phyloP scores from a whole-genome alignment of 1,140 invertebrate species.

The Drosophila parabipectinata region DNA sequence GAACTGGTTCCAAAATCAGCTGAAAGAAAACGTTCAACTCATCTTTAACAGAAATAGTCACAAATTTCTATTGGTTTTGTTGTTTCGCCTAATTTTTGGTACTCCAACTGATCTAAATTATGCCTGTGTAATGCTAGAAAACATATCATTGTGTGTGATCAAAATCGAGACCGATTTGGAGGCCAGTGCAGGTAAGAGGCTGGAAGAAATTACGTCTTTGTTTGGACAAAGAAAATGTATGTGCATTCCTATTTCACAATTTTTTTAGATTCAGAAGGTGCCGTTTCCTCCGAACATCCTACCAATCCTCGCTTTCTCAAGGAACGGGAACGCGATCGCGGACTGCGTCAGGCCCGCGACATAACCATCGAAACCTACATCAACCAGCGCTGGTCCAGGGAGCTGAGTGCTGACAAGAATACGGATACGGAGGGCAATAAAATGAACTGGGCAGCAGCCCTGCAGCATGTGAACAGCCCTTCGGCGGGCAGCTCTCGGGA shows the following conservation, averaged over 20 bases:
- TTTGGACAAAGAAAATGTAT: slow-evolving; percentile 29
- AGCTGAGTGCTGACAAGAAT: slow-evolving; percentile 20
- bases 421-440: slow-evolving; percentile 14
- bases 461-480: slow-evolving; percentile 68
- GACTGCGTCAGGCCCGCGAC: slow-evolving; percentile 86
- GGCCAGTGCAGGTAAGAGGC: slow-evolving; percentile 54
- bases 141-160: slow-evolving; percentile 81
- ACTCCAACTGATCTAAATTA: slow-evolving; percentile 49
- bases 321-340: slow-evolving; percentile 85
- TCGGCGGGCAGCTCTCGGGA: slow-evolving; percentile 82
- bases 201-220: neutral
- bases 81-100: slow-evolving; percentile 30
- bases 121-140: slow-evolving; percentile 79
- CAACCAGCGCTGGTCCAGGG: slow-evolving; percentile 84
- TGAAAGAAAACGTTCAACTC: slow-evolving; percentile 19
- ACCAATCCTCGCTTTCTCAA: slow-evolving; percentile 78
- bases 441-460: slow-evolving; percentile 79
- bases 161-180: slow-evolving; percentile 82
- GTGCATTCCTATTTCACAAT: neutral
- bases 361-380: slow-evolving; percentile 89
- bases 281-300: slow-evolving; percentile 77
- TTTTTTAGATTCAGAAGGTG: slow-evolving; percentile 51
- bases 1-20: slow-evolving; percentile 5
- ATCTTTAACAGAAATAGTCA: slow-evolving; percentile 15
- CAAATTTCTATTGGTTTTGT: slow-evolving; percentile 1